Conservation (phyloP, 2,888 invertebrate genomes). For the Rhagophthalmus giganteus region DNA sequence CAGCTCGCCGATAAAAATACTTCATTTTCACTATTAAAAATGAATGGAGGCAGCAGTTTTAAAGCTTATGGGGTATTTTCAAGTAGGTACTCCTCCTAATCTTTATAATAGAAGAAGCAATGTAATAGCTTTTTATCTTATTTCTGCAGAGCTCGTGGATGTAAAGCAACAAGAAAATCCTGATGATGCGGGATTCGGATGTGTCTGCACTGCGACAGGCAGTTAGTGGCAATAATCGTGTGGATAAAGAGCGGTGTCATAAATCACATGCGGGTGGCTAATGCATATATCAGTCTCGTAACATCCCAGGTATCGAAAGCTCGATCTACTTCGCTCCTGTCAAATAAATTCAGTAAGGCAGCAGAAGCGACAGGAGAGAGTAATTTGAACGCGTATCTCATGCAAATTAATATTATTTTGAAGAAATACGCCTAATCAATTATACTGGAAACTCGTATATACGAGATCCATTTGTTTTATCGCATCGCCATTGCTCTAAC, state of each 20-base stretch:
- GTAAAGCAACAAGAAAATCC: conserved; percentile 29
- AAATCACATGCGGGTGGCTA: conserved; percentile 29
- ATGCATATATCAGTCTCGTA: conserved; percentile 29
- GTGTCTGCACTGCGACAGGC: conserved; percentile 32
- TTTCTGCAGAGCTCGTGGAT: conserved; percentile 25
- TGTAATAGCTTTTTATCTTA: conserved; percentile 30
- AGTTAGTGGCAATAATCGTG: conserved; percentile 32
- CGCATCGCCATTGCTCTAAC: too few relatives aligned
- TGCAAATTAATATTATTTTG: too few relatives aligned
- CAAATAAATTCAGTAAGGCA: conserved; percentile 4
- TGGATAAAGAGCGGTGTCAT: conserved; percentile 30
- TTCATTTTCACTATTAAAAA: conserved; percentile 24
- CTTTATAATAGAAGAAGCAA: conserved; percentile 23
- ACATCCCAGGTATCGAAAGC: conserved; percentile 25
- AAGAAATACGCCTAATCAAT: too few relatives aligned
- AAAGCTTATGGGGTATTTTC: conserved; percentile 21
- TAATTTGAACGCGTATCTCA: too few relatives aligned
- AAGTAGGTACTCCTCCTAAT: conserved; percentile 22
- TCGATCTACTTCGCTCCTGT: conserved; percentile 12
- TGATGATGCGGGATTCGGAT: conserved; percentile 30
- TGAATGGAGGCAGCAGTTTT: conserved; percentile 26
- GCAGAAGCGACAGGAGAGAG: not conserved
- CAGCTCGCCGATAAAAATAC: conserved; percentile 17
- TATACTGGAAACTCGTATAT: too few relatives aligned
- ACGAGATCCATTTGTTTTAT: too few relatives aligned